Percentiles rank a stretch among this genome's conserved stretches.
These are phyloP conservation scores for Rostratula benghalensis DNA, from an alignment of 2,113 vertebrate genomes.

Conservation along the genomic window DNA sequence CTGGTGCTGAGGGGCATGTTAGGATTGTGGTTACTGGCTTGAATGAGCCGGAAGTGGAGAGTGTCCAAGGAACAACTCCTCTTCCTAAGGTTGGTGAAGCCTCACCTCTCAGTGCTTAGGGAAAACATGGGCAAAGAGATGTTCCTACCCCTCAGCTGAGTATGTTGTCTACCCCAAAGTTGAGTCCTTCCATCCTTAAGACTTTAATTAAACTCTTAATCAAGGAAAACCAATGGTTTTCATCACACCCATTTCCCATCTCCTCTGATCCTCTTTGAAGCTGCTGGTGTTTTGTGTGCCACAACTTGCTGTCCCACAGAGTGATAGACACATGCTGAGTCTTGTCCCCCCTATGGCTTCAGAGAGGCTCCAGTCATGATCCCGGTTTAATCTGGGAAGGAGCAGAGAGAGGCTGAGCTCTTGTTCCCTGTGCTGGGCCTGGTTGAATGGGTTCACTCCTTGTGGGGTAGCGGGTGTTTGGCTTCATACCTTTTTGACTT, in stretches of 20 bases:
- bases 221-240: not conserved
- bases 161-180: not conserved
- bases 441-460: not conserved
- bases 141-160: not conserved
- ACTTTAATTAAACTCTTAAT: not conserved
- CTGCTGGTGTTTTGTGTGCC: not conserved
- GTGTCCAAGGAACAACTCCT: not conserved
- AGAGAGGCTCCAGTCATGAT: not conserved
- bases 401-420: not conserved
- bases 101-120: not conserved
- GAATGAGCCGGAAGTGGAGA: not conserved
- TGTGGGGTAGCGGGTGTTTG: not conserved
- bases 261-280: not conserved
- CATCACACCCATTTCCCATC: not conserved
- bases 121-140: not conserved
- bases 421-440: rapidly evolving
- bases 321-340: not conserved
- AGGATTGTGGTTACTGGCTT: not conserved
- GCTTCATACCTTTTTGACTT: not conserved
- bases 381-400: not conserved
- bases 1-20: not conserved
- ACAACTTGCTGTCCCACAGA: rapidly evolving
- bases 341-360: not conserved
- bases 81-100: not conserved
- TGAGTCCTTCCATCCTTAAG: not conserved